phyloP scores from a whole-genome alignment of 2,113 vertebrate species.

The Corythoichthys haematopterus region DNA sequence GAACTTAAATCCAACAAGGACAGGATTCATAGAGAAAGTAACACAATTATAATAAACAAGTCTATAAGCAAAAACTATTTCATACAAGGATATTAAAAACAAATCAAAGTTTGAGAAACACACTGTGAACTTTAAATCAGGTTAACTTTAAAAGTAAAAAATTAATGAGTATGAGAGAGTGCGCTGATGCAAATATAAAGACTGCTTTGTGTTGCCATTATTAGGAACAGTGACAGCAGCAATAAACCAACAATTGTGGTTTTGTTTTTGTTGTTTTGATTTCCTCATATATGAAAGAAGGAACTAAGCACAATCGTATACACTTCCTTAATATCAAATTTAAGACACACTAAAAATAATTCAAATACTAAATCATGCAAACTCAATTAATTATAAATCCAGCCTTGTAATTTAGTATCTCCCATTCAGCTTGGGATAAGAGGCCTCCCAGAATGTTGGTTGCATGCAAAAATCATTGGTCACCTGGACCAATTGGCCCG shows the following conservation, averaged over 20 bases:
- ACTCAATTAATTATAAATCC: too few relatives aligned
- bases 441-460: too few relatives aligned
- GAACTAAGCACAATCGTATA: too few relatives aligned
- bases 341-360: too few relatives aligned
- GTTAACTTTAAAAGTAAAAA: neutral
- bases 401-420: too few relatives aligned
- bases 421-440: too few relatives aligned
- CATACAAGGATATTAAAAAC: neutral
- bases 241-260: neutral
- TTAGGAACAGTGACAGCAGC: neutral
- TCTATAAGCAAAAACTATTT: neutral
- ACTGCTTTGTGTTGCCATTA: neutral
- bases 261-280: neutral
- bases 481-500: too few relatives aligned
- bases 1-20: neutral
- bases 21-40: neutral
- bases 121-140: too few relatives aligned
- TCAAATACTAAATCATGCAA: too few relatives aligned
- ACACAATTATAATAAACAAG: neutral
- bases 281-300: too few relatives aligned
- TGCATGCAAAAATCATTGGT: too few relatives aligned
- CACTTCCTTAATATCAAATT: too few relatives aligned
- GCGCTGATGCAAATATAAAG: neutral
- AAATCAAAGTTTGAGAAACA: neutral
- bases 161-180: neutral